phyloP scores from a whole-genome alignment of 2,888 invertebrate genomes.

The Drosophila austrosaltans region DNA sequence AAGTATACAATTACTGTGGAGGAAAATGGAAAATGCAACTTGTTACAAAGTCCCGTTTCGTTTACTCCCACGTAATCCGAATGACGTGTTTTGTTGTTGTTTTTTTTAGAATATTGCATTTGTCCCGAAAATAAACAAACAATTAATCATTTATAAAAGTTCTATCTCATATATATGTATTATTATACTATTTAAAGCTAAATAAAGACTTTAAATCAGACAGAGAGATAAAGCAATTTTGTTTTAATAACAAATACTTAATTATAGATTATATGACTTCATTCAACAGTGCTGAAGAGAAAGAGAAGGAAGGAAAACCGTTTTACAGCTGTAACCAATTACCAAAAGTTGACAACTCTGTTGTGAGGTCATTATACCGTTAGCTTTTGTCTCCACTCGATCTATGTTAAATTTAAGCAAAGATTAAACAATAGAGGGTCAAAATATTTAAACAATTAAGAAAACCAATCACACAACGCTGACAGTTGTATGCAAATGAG shows the following conservation, averaged over 20 bases:
- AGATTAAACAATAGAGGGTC: slow-evolving; percentile 11
- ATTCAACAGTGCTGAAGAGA: not conserved
- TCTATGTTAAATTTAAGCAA: not conserved
- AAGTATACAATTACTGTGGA: not conserved
- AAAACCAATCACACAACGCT: slow-evolving; percentile 34
- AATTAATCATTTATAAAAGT: too few relatives aligned
- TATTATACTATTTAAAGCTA: too few relatives aligned
- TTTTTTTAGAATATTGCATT: not conserved
- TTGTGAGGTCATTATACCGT: not conserved
- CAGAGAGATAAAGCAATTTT: not conserved
- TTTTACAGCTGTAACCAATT: slow-evolving; percentile 4
- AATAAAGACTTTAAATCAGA: too few relatives aligned
- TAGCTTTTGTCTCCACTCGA: not conserved
- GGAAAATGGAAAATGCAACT: slow-evolving; percentile 15
- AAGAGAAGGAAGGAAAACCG: not conserved
- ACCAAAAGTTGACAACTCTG: not conserved
- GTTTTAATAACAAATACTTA: not conserved
- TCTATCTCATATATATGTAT: too few relatives aligned
- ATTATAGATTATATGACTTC: not conserved
- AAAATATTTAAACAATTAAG: slow-evolving; percentile 31
- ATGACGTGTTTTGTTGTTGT: not conserved
- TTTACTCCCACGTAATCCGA: not conserved
- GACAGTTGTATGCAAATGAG: slow-evolving; percentile 55
- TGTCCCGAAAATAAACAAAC: too few relatives aligned
- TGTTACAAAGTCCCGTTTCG: not conserved